Evolutionary conservation across 2,113 vertebrate genomes (phyloP).

Genomic region (Leptosomus discolor): DNA sequence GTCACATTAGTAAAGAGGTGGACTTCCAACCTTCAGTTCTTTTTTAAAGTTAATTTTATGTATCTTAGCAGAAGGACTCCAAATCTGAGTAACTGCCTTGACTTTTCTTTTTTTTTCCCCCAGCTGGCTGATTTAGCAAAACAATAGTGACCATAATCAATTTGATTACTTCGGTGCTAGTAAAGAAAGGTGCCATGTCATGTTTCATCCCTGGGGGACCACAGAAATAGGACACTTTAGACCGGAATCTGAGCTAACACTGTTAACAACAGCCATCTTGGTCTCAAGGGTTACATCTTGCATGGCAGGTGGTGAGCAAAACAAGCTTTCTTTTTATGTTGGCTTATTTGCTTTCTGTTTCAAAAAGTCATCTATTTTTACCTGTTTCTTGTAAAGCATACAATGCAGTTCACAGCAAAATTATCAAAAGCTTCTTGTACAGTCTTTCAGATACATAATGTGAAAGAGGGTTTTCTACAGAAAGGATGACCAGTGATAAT

Average conservation of each 20-base stretch:
- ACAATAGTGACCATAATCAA: background rate
- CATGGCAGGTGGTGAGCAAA: background rate
- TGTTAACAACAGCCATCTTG: background rate
- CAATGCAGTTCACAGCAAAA: background rate
- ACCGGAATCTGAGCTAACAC: background rate
- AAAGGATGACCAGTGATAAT: background rate
- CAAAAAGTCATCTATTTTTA: background rate
- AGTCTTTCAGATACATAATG: background rate
- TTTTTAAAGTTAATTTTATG: background rate
- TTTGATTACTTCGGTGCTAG: background rate
- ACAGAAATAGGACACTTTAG: background rate
- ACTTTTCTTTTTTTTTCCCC: background rate
- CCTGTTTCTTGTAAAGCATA: background rate
- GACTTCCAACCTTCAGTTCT: background rate
- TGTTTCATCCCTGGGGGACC: background rate
- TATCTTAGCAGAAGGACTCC: background rate
- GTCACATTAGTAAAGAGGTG: background rate
- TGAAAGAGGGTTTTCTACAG: background rate
- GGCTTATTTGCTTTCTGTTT: background rate
- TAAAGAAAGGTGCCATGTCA: background rate
- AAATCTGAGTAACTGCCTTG: background rate
- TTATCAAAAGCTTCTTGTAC: background rate
- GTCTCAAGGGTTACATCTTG: background rate
- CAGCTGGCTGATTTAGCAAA: background rate
- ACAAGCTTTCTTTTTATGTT: background rate